These are phyloP conservation scores for Myotis findleyi DNA, from an alignment of 2,797 vertebrate genomes.

Conservation along the genomic window DNA sequence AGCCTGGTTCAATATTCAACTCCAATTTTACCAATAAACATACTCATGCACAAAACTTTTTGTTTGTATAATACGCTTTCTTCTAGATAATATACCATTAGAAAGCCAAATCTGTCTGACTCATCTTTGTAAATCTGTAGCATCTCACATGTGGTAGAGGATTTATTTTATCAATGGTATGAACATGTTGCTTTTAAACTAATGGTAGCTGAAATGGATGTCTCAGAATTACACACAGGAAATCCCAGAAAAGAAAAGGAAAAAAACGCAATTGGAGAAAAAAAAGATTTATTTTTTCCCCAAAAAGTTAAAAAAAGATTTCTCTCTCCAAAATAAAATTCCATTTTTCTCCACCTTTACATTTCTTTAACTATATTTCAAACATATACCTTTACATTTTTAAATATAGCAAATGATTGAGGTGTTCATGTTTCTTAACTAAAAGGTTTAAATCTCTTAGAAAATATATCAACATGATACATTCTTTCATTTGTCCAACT, in stretches of 20 bases:
- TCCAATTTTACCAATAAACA: slow-evolving; percentile 48
- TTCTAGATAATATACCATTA: slow-evolving; percentile 18
- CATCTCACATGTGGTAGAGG: background rate
- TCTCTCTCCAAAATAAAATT: slow-evolving; percentile 57
- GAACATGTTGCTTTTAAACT: slow-evolving; percentile 39
- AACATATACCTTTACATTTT: background rate
- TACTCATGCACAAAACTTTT: slow-evolving; percentile 12
- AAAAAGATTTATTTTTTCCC: background rate
- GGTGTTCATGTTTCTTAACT: slow-evolving; percentile 35
- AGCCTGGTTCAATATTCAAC: slow-evolving; percentile 44
- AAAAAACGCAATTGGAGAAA: background rate
- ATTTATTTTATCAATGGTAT: slow-evolving; percentile 36
- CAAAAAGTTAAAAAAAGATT: slow-evolving; percentile 7
- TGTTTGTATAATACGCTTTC: background rate
- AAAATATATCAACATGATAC: background rate
- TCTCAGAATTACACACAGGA: slow-evolving; percentile 15
- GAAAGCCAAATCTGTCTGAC: background rate
- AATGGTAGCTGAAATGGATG: background rate
- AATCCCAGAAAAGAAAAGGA: background rate
- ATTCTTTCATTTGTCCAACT: slow-evolving; percentile 38
- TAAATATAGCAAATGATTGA: slow-evolving; percentile 44
- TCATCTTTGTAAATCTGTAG: slow-evolving; percentile 9
- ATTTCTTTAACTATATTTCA: slow-evolving; percentile 47
- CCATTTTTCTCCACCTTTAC: background rate
- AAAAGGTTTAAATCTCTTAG: slow-evolving; percentile 25